These are phyloP conservation scores for Pogonus chalceus DNA, from an alignment of 1,140 invertebrate species.

Conservation along the genomic window DNA sequence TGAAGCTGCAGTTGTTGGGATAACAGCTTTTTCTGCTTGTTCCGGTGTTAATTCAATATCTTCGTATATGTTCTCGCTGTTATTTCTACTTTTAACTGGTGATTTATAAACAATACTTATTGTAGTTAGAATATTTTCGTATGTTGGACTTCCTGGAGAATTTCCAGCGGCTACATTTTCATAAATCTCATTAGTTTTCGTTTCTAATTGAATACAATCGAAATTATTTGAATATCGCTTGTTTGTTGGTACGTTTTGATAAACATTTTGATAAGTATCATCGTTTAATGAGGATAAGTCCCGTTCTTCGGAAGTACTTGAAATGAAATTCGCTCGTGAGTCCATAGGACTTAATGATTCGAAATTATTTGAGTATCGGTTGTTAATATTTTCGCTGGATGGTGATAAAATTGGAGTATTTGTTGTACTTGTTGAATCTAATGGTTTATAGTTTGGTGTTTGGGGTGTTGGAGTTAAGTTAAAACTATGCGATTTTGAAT, in stretches of 20 bases:
- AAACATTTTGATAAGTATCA: constrained; percentile 5
- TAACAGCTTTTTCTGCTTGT: constrained; percentile 40
- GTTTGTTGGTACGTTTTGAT: constrained; percentile 19
- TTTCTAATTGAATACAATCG: too few relatives aligned
- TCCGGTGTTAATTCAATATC: constrained; percentile 41
- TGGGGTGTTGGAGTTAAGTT: constrained; percentile 26
- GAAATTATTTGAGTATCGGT: constrained; percentile 36
- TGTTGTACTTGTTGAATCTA: constrained; percentile 28
- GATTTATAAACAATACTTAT: constrained; percentile 55
- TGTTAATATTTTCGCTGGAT: constrained; percentile 27
- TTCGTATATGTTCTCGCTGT: constrained; percentile 40
- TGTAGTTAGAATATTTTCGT: constrained; percentile 41
- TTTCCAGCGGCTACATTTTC: constrained; percentile 19
- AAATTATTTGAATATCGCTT: too few relatives aligned
- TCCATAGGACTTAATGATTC: constrained; percentile 32
- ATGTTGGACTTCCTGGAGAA: constrained; percentile 35
- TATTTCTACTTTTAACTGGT: constrained; percentile 18
- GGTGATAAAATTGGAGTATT: constrained; percentile 19
- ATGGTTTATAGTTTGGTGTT: constrained; percentile 26
- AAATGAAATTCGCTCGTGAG: constrained; percentile 21
- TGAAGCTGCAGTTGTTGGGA: constrained; percentile 41
- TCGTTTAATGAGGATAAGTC: neutral
- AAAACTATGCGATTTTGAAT: constrained; percentile 8
- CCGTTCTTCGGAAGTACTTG: constrained; percentile 9
- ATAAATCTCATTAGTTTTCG: too few relatives aligned